Evolutionary conservation across 1,140 invertebrate species (phyloP).

Genomic region (Mactra quadrangularis): DNA sequence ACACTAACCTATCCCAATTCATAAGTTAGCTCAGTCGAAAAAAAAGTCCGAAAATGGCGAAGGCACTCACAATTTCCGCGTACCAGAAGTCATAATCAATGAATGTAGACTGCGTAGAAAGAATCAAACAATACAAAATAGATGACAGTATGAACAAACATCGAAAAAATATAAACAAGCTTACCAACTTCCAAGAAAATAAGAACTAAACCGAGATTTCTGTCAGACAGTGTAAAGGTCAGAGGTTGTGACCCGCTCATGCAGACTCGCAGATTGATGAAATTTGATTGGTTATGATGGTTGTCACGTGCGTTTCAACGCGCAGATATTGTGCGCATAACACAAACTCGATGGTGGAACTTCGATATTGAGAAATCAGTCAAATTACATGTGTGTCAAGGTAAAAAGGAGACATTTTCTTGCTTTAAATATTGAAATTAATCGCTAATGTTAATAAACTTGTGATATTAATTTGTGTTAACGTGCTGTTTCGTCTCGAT

Average conservation of each 20-base stretch:
- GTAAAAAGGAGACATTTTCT: too few relatives aligned
- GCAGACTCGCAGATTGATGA: conserved; percentile 65
- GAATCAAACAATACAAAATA: not conserved
- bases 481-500: too few relatives aligned
- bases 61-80: not conserved
- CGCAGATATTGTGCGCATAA: conserved; percentile 46
- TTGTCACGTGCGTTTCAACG: conserved; percentile 65
- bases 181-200: conserved; percentile 45
- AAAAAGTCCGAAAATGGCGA: conserved; percentile 30
- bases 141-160: not conserved
- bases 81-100: not conserved
- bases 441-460: too few relatives aligned
- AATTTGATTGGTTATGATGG: conserved; percentile 76
- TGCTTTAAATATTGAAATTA: too few relatives aligned
- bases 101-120: not conserved
- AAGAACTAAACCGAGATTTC: conserved; percentile 45
- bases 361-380: not conserved
- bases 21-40: not conserved
- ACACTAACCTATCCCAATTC: conserved; percentile 3
- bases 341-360: not conserved
- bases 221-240: conserved; percentile 81
- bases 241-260: conserved; percentile 82
- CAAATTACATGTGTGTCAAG: not conserved
- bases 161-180: not conserved
- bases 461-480: too few relatives aligned